Base-by-base conservation (phyloP, 1,140 invertebrate species). In the Drosophila malerkotliana region DNA sequence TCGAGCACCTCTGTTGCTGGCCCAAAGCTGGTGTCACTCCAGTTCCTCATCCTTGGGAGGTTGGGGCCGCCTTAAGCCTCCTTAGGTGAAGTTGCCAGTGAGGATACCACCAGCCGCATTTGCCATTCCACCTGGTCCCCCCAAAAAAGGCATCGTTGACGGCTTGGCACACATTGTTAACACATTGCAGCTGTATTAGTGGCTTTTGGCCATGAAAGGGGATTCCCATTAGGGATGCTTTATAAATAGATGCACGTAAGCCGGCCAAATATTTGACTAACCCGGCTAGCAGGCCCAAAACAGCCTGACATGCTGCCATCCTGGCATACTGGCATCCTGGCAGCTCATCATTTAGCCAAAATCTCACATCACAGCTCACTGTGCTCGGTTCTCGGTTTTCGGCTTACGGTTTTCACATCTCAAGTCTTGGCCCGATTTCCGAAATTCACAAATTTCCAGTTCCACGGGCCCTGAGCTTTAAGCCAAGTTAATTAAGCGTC, bases 401-500 rank as follows among this genome's bases (percentile, higher is more conserved):
- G 21, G 21, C 21, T 21, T 21, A 3, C 21, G 21, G 21, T 21
- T 21, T 21, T 21, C 21, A 21, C 21, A 21, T 21, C 21, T 21
- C 21, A 21, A 21, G 21, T 21, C n/a, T 41, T 41, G 5, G 3
- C 12, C 39, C 6, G 14, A 44, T 18, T 44, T 8, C 1, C 14
- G 14, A 9, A 44, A 15, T 41, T 14, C 6, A 4, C n/a, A n/a
- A 41, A 41, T 8, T 44, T 18, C n/a, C 41, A 18, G 7, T 34
- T 7, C 14, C 49, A 14, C 55, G 7, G 24, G 1, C 7, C 41
- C 14, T 12, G 1, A 3, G 26, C 9, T 30, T 3, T 58, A 32
- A 58, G 60, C 60, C 53, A 18, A 45, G 53, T 26, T 63, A 63
- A 63, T 63, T 63, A 63, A 32, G 60, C 53, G 28, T 15, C 37